Evolutionary conservation across 2,888 invertebrate genomes (phyloP).

Genomic region (Eristalinus sepulchralis): DNA sequence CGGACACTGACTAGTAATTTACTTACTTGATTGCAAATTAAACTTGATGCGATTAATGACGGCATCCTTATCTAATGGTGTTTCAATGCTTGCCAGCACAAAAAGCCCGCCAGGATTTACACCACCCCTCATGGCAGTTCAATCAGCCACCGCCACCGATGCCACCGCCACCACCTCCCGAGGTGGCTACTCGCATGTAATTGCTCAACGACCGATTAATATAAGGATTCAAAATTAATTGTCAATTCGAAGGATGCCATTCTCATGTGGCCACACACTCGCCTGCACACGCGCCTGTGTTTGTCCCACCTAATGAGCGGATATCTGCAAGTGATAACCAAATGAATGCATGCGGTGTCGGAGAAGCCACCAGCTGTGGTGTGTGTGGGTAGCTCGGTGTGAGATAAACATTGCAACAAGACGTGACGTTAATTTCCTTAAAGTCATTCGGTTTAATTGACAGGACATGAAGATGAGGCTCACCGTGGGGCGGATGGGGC

Average conservation of each 20-base stretch:
- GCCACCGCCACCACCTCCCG: neutral
- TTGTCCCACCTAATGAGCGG: slow-evolving; percentile 52
- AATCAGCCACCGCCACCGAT: neutral
- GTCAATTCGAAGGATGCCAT: slow-evolving; percentile 60
- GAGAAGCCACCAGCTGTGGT: neutral
- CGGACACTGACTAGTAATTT: slow-evolving; percentile 60
- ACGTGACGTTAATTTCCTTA: slow-evolving; percentile 29
- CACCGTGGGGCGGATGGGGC: neutral
- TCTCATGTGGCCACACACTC: slow-evolving; percentile 12
- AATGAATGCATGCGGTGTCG: slow-evolving; percentile 45
- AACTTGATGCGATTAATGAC: slow-evolving; percentile 68
- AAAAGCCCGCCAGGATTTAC: slow-evolving; percentile 44
- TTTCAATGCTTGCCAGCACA: slow-evolving; percentile 56
- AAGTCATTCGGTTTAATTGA: slow-evolving; percentile 46
- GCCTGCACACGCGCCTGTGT: neutral
- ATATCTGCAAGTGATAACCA: slow-evolving; percentile 68
- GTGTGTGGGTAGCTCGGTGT: no score
- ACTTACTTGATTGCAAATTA: slow-evolving; percentile 70
- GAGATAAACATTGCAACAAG: slow-evolving; percentile 24
- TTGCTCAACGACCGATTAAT: slow-evolving; percentile 70
- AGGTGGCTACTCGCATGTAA: slow-evolving; percentile 47
- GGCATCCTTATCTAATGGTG: slow-evolving; percentile 68
- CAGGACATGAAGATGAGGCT: neutral
- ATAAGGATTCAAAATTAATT: slow-evolving; percentile 67
- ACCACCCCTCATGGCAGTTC: neutral